These are phyloP conservation scores for Acleris cristana DNA, from an alignment of 2,888 invertebrate species.

Conservation along the genomic window DNA sequence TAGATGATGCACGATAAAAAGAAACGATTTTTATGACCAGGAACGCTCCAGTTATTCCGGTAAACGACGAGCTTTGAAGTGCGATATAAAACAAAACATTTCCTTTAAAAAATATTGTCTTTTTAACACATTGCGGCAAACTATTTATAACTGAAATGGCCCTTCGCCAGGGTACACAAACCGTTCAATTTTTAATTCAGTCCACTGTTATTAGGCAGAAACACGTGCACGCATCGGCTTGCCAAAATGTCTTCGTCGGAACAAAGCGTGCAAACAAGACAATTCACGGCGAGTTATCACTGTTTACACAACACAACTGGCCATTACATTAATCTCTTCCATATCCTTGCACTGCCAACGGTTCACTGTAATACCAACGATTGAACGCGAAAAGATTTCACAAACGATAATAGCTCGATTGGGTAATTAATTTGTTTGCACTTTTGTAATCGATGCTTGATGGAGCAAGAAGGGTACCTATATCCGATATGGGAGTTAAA, in stretches of 20 bases:
- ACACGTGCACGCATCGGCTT: constrained; percentile 35
- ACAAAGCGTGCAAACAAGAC: constrained; percentile 30
- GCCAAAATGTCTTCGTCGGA: constrained; percentile 38
- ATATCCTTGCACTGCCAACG: constrained; percentile 9
- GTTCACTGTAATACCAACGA: constrained; percentile 12
- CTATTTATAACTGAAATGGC: constrained; percentile 39
- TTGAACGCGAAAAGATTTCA: constrained; percentile 14
- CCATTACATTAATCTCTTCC: constrained; percentile 22
- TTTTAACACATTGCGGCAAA: constrained; percentile 14
- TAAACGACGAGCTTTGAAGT: background rate
- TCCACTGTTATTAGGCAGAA: constrained; percentile 21
- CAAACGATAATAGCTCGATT: constrained; percentile 20
- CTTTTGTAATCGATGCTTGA: constrained; percentile 26
- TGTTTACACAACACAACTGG: constrained; percentile 36
- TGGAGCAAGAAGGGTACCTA: constrained; percentile 9
- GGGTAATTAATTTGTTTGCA: constrained; percentile 24
- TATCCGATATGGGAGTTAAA: constrained; percentile 36
- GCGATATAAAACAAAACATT: constrained; percentile 5
- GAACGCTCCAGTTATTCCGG: background rate
- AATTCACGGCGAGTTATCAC: constrained; percentile 18
- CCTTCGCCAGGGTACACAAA: constrained; percentile 37
- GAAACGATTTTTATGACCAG: background rate
- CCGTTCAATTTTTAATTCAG: constrained; percentile 44
- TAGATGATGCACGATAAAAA: background rate
- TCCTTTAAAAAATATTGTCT: background rate